A percentile compares a stretch with the other conserved stretches of the same genome.
Evolutionary conservation across 2,888 invertebrate species (phyloP).

Genomic region (Eristalinus sepulchralis): DNA sequence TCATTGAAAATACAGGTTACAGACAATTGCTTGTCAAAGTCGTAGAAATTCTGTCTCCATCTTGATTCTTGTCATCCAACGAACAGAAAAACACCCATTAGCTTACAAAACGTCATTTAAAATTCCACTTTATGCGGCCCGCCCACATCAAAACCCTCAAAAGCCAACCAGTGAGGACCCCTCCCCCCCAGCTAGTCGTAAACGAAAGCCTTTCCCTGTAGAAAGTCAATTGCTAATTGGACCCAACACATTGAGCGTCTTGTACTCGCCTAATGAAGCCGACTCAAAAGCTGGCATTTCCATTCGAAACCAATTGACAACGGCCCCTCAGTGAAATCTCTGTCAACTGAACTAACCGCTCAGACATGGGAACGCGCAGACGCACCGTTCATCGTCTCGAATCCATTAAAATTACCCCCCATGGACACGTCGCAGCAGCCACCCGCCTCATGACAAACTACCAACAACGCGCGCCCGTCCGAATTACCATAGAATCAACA

Average conservation of each 20-base stretch:
- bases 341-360: background rate
- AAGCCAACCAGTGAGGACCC: background rate
- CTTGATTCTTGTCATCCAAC: too few species aligned
- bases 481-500: slow-evolving; percentile 66
- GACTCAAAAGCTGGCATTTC: background rate
- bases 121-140: background rate
- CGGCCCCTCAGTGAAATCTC: background rate
- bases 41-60: too few species aligned
- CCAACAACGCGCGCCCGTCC: slow-evolving; percentile 23
- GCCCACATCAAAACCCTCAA: background rate
- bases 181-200: background rate
- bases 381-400: background rate
- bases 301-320: background rate
- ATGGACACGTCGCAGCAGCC: background rate
- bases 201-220: background rate
- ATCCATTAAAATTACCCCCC: background rate
- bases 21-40: background rate
- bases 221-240: background rate
- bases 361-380: background rate
- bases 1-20: too few species aligned
- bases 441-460: slow-evolving; percentile 21
- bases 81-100: too few species aligned
- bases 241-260: background rate
- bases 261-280: background rate
- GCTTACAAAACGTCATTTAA: background rate